A percentile compares a stretch with the other conserved stretches of the same genome.
phyloP scores from a whole-genome alignment of 2,113 vertebrate species.

The Cynoglossus semilaevis region DNA sequence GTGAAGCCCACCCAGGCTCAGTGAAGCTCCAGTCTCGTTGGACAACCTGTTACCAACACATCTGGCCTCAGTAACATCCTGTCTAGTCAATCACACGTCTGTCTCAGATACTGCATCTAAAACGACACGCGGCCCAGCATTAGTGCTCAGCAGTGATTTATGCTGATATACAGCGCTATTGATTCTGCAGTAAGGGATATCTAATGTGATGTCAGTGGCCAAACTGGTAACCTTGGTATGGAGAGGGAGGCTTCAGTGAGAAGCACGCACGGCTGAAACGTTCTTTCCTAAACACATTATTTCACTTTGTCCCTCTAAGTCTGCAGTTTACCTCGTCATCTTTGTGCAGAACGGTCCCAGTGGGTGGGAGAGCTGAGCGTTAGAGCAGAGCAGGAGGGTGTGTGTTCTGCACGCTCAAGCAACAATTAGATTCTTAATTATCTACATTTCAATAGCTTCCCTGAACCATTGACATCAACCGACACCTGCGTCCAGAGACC shows the following conservation, averaged over 20 bases:
- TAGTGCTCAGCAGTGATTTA: constrained; percentile 25
- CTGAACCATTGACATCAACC: constrained; percentile 31
- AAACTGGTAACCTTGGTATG: constrained; percentile 12
- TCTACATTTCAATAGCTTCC: constrained; percentile 13
- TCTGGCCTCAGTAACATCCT: not conserved
- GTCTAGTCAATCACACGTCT: not conserved
- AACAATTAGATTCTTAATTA: constrained; percentile 21
- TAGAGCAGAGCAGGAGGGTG: constrained; percentile 1
- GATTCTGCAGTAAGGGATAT: constrained; percentile 23
- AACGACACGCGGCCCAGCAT: constrained; percentile 11
- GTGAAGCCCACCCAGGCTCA: not conserved
- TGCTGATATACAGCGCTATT: constrained; percentile 9
- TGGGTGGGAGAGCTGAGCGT: constrained; percentile 8
- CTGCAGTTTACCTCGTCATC: constrained; percentile 24
- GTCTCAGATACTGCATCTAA: constrained; percentile 6
- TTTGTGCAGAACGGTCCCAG: constrained; percentile 30
- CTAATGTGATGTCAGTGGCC: constrained; percentile 3
- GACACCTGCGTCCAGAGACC: not conserved
- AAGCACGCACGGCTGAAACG: constrained; percentile 9
- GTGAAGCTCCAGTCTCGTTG: too few relatives aligned
- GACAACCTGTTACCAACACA: not conserved
- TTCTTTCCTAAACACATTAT: not conserved
- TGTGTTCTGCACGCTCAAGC: constrained; percentile 5
- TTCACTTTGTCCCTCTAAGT: constrained; percentile 18
- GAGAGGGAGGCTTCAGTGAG: constrained; percentile 2